Base-by-base conservation (phyloP, 2,888 invertebrate genomes). In the Leptarthrus brevirostris region DNA sequence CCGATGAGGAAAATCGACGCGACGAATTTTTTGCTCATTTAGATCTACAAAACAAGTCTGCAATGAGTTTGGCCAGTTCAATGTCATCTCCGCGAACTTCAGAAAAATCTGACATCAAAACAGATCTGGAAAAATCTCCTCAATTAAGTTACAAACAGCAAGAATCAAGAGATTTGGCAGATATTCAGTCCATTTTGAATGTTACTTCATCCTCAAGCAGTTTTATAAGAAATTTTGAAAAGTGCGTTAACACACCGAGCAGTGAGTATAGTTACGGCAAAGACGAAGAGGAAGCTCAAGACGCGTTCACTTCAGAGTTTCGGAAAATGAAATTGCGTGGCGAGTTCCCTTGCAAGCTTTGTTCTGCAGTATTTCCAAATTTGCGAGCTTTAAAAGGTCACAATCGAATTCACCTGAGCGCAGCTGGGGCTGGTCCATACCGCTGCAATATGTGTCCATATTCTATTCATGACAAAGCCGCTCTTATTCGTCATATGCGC, bases 381-480 rank as follows among this genome's bases (percentile, higher is more conserved):
- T 86, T 96, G 40, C 89, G 96, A 64, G 95, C 96, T 0, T 86
- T 97, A 22, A 97, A 97, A 83, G 95, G 96, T 0, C 96, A 96
- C 84, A 95, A 95, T 81, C 88, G 95, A 71, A 91, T 92, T 1
- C 96, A 96, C 83, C 87, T 95, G 77, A 92, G 91, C 74, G 91
- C 92, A 0, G 92, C 90, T 1, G 90, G 90, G 0, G 88, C 91
- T 0, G 92, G 93, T 0, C 94, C 95, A 0, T 97, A 95, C 84
- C 91, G 93, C 70, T 97, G 97, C 86, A 95, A 96, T 83, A 93
- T 96, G 91, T 97, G 97, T 78, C 91, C 93, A 0, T 96, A 95
- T 84, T 91, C 92, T 1, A 88, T 93, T 44, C 83, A 84, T 75
- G 97, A 97, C 82, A 97, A 97, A 84, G 94, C 95, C 18, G 95